These are phyloP conservation scores for Bruchidius siliquastri DNA, from an alignment of 2,888 invertebrate genomes.

Conservation along the genomic window DNA sequence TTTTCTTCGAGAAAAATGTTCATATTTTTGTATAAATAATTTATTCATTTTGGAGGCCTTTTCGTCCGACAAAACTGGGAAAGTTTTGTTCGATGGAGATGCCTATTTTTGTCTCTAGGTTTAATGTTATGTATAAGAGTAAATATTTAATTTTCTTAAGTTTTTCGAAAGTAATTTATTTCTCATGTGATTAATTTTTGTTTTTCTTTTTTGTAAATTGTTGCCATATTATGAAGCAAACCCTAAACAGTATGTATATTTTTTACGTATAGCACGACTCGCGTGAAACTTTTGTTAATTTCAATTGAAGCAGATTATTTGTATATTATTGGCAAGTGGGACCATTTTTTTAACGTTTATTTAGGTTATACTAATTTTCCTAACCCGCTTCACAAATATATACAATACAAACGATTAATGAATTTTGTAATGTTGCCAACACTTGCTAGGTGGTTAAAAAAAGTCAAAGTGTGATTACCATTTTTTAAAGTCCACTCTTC, in stretches of 20 bases:
- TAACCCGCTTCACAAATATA: slow-evolving; percentile 27
- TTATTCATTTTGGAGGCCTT: slow-evolving; percentile 23
- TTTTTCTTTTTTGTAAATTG: slow-evolving; percentile 27
- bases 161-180: slow-evolving; percentile 9
- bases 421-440: slow-evolving; percentile 10
- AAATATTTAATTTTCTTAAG: slow-evolving; percentile 10
- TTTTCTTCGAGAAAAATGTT: slow-evolving; percentile 31
- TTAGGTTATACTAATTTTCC: slow-evolving; percentile 38
- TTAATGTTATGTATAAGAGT: slow-evolving; percentile 8
- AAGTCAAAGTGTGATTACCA: slow-evolving; percentile 39
- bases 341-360: slow-evolving; percentile 40
- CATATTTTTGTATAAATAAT: slow-evolving; percentile 45
- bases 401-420: slow-evolving; percentile 10
- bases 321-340: slow-evolving; percentile 36
- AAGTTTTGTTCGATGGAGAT: slow-evolving; percentile 32
- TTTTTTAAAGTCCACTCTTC: slow-evolving; percentile 34
- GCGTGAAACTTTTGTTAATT: slow-evolving; percentile 5
- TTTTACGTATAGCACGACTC: slow-evolving; percentile 17
- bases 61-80: slow-evolving; percentile 31
- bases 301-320: slow-evolving; percentile 20
- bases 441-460: slow-evolving; percentile 21
- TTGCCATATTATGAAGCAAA: slow-evolving; percentile 36
- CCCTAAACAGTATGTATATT: slow-evolving; percentile 30
- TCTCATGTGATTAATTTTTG: slow-evolving; percentile 13
- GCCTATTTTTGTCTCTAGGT: slow-evolving; percentile 19